A percentile compares a stretch with the other conserved stretches of the same genome.
Evolutionary conservation across 1,140 invertebrate species (phyloP).

Genomic region (Lerema accius): DNA sequence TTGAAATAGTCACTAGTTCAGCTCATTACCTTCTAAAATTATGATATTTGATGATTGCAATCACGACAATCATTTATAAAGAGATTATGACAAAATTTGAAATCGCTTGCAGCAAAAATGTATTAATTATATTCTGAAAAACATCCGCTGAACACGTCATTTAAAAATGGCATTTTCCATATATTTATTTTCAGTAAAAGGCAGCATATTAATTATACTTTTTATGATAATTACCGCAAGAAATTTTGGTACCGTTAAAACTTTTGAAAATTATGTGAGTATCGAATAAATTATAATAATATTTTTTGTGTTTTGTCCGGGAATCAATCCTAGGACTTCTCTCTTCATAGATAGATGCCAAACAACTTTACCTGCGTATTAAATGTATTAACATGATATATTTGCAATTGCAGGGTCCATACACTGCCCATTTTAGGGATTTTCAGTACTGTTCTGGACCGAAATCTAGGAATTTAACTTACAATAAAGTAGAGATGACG

Average conservation of each 20-base stretch:
- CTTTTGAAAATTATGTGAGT: constrained; percentile 39
- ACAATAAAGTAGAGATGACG: constrained; percentile 6
- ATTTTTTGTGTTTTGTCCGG: too few relatives aligned
- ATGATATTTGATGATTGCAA: background rate
- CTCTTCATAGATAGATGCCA: too few relatives aligned
- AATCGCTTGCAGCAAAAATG: too few relatives aligned
- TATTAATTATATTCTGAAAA: too few relatives aligned
- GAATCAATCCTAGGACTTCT: too few relatives aligned
- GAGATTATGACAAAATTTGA: constrained; percentile 11
- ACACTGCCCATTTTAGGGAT: constrained; percentile 22
- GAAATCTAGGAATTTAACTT: constrained; percentile 40
- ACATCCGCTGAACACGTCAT: too few relatives aligned
- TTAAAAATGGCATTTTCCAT: too few relatives aligned
- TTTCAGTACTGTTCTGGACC: constrained; percentile 40
- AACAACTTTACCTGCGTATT: too few relatives aligned
- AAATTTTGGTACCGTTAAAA: background rate
- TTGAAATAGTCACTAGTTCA: too few relatives aligned
- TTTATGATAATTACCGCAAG: background rate
- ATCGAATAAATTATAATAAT: too few relatives aligned
- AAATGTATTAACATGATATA: too few relatives aligned
- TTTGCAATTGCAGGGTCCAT: constrained; percentile 42
- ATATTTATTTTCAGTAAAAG: background rate
- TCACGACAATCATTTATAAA: constrained; percentile 2
- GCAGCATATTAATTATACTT: background rate
- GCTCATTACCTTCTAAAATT: too few relatives aligned